Base-by-base conservation (phyloP, 2,113 vertebrate species). In the Carassius carassius region DNA sequence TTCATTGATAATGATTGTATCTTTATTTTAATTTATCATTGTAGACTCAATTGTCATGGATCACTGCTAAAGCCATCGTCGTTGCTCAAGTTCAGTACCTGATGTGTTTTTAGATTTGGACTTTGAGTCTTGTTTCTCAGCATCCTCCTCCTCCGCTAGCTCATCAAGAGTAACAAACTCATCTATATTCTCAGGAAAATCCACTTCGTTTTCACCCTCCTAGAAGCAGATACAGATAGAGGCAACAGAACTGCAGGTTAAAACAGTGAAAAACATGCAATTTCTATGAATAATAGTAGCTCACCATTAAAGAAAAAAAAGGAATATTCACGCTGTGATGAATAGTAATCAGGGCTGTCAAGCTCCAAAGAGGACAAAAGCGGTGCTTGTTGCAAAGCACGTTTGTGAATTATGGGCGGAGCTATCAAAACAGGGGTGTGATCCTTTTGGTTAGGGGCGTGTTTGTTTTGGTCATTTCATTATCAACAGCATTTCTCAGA, bases 151-250 rank as follows among this genome's bases (percentile, higher is more conserved):
- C 44, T 99, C 97, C 3, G 93, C 95, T 84, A 98, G 92, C 88
- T 98, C 97, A 84, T 98, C 97, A 86, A 99, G 90, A 81, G 96
- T 98, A 91, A 99, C 98, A 91, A 98, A 98, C 87, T 97, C 96
- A 91, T 99, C 97, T 95, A 98, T 96, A 94, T 95, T 97, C 84
- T 96, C 96, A 0, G 96, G 94, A 86, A 96, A 98, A 87, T 94
- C 94, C 73, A 90, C 91, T 89, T 97, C 91, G 83, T 81, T 87
- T 21, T 60, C 56, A 41, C 58, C 70, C 49, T 90, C 89, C 91
- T 67, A 14, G 25, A 23, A 84, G 3, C 51, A 85, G 17, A 86
- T 4, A 65, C 6, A 84, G 4, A 54, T 6, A 84, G 4, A 54
- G 1, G 54, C n/a, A 62, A 67, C 3, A 67, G 6, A 62, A n/a